These are phyloP conservation scores for Grapholita molesta DNA, from an alignment of 1,140 invertebrate species.

Conservation along the genomic window DNA sequence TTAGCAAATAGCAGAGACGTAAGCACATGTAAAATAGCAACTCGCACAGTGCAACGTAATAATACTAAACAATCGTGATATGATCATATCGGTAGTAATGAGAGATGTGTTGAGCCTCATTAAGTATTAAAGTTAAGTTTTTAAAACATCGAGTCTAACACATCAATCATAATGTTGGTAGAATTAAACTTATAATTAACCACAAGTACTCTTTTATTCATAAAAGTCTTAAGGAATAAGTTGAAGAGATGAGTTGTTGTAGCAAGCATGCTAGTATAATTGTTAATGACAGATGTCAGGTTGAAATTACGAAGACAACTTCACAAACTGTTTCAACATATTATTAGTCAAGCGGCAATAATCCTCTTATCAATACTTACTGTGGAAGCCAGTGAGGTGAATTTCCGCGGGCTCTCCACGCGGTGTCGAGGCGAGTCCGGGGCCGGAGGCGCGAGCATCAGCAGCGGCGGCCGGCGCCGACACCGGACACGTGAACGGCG, in stretches of 20 bases:
- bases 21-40: neutral
- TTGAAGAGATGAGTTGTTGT: too few relatives aligned
- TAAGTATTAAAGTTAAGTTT: neutral
- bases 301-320: too few relatives aligned
- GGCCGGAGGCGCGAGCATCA: constrained; percentile 76
- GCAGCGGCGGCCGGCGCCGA: constrained; percentile 53
- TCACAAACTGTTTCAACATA: too few relatives aligned
- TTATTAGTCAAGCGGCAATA: too few relatives aligned
- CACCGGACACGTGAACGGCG: constrained; percentile 92
- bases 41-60: neutral
- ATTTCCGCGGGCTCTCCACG: constrained; percentile 78
- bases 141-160: neutral
- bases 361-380: constrained; percentile 59
- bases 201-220: too few relatives aligned
- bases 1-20: neutral
- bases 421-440: constrained; percentile 79
- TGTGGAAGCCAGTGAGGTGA: constrained; percentile 76
- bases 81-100: neutral
- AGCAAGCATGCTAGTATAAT: too few relatives aligned
- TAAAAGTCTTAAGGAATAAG: too few relatives aligned
- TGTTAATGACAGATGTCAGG: too few relatives aligned
- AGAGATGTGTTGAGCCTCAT: neutral
- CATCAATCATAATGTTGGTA: neutral
- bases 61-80: neutral
- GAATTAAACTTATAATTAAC: too few relatives aligned